Base-by-base conservation (phyloP, 2,797 vertebrate species). In the Hipposideros larvatus region DNA sequence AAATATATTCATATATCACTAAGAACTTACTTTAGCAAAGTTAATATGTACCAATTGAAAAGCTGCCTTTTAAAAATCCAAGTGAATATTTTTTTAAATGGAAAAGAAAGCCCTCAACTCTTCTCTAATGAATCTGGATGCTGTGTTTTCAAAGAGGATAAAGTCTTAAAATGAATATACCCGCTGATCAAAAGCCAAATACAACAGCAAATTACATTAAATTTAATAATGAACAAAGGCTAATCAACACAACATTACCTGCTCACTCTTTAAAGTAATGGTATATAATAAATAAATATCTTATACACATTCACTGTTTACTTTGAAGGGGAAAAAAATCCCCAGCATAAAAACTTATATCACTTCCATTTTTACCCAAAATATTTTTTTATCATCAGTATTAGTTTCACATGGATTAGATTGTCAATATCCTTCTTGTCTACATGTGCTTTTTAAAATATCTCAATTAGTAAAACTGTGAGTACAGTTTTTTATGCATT, bases 391-490 rank as follows among this genome's bases (percentile, higher is more conserved):
- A 84, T 70, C 83, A 93, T 73, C 55, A 93, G 4, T 53, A 74
- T 82, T 80, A 90, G 22, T 77, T 66, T 41, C 15, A 48, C 59
- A 43, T 78, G 80, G 57, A 79, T 63, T 68, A 41, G 19, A 79
- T 14, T 90, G 7, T 31, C 21, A 55, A 13, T 46, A 59, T 71
- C 37, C 66, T 19, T 78, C 34, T 61, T 19, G 0, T 43, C 28
- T 90, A 13, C 6, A 13, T 71, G 31, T 46, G 28, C 63, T 88
- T 94, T 95, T 79, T 53, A 89, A 94, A 96, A 89, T 87, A 61
- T 66, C 48, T 87, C 28, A 55, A 78, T 94, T 87, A 95, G 31
- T 63, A 90, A 87, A 93, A 91, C 91, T 82, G 28, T 63, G 14
- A 55, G 48, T 89, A 16, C 43, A 71, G 48, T 63, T 77, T 79